phyloP scores from a whole-genome alignment of 2,113 vertebrate species.

The Entelurus aequoreus region DNA sequence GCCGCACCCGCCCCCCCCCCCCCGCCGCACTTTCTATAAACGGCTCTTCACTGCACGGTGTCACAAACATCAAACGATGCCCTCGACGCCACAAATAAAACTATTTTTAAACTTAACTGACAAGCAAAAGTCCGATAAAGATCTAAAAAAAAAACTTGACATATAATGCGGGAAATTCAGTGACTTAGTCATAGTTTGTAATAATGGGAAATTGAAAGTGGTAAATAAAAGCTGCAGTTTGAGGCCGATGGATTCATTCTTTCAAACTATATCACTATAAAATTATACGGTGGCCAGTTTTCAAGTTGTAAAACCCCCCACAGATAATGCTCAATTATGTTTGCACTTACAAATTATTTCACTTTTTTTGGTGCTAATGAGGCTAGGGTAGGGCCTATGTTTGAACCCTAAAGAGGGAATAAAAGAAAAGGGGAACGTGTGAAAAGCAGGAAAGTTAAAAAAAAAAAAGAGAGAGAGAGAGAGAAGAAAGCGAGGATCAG shows the following conservation, averaged over 20 bases:
- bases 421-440: slow-evolving; percentile 61
- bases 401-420: slow-evolving; percentile 64
- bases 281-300: slow-evolving; percentile 14
- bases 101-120: slow-evolving; percentile 4
- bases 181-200: slow-evolving; percentile 2
- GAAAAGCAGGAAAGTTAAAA: slow-evolving; percentile 25
- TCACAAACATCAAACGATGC: slow-evolving; percentile 50
- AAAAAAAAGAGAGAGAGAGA: slow-evolving; percentile 42
- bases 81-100: slow-evolving; percentile 16
- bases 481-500: slow-evolving; percentile 70
- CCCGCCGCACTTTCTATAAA: slow-evolving; percentile 43
- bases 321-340: slow-evolving; percentile 54
- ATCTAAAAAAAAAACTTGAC: neutral
- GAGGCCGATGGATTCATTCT: too few species aligned
- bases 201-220: too few species aligned
- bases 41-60: slow-evolving; percentile 49
- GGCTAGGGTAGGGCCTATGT: slow-evolving; percentile 63
- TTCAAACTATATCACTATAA: too few species aligned
- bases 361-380: slow-evolving; percentile 68
- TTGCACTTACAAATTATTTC: slow-evolving; percentile 61
- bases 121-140: neutral
- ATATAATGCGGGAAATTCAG: slow-evolving; percentile 7
- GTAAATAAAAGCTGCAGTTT: too few species aligned
- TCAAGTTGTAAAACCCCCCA: slow-evolving; percentile 27
- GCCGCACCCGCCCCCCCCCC: slow-evolving; percentile 18